Percentiles rank a stretch among this genome's conserved stretches.
Evolutionary conservation across 1,140 invertebrate genomes (phyloP).

Genomic region (Leucophenga varia): DNA sequence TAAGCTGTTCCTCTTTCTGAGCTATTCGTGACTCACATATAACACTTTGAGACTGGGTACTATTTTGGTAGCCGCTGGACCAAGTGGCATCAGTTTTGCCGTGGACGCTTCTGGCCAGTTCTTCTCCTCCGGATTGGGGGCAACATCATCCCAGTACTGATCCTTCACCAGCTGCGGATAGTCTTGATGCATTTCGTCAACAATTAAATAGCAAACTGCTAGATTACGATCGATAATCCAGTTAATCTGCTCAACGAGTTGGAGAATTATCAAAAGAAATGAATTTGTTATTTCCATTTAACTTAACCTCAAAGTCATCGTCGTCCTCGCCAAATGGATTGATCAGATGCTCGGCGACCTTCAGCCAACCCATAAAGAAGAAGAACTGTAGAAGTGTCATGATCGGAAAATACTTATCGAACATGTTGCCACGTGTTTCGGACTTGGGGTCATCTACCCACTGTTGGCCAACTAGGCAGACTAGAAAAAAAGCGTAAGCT

Average conservation of each 20-base stretch:
- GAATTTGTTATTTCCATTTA: neutral
- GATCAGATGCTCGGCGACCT: conserved; percentile 77
- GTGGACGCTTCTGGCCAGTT: conserved; percentile 81
- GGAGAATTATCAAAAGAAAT: neutral
- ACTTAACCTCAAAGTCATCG: conserved; percentile 63
- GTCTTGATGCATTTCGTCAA: conserved; percentile 90
- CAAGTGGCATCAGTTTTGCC: conserved; percentile 76
- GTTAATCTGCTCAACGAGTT: conserved; percentile 67
- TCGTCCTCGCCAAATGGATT: conserved; percentile 89
- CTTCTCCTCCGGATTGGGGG: conserved; percentile 75
- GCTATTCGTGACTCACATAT: too few species aligned
- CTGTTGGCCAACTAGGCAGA: conserved; percentile 71
- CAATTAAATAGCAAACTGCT: conserved; percentile 84
- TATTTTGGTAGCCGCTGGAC: too few species aligned
- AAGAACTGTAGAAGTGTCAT: conserved; percentile 80
- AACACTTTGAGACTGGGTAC: too few species aligned
- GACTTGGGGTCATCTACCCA: conserved; percentile 61
- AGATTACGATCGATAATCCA: conserved; percentile 88
- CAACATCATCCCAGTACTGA: conserved; percentile 87
- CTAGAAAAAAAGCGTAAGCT: conserved; percentile 86
- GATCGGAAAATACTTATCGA: conserved; percentile 78
- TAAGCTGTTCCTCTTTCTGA: conserved; percentile 33
- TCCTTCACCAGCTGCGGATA: conserved; percentile 83
- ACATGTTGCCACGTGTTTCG: conserved; percentile 47
- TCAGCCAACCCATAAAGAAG: conserved; percentile 88